phyloP scores from a whole-genome alignment of 2,797 vertebrate species.

The Mareca penelope region DNA sequence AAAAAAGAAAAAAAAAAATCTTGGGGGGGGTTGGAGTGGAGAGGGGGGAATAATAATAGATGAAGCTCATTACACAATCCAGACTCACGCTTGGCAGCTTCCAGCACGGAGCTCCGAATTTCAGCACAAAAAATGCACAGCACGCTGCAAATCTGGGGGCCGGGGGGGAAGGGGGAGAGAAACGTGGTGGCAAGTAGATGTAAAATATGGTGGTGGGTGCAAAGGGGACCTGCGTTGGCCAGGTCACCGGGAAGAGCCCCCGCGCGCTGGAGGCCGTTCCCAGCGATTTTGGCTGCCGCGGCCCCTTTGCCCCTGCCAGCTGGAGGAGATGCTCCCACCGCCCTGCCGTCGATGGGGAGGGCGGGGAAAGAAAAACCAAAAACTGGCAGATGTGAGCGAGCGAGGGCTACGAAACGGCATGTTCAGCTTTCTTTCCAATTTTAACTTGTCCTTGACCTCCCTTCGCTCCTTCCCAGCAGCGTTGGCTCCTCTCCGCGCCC shows the following conservation, averaged over 20 bases:
- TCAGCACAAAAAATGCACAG: slow-evolving; percentile 44
- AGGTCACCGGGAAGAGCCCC: background rate
- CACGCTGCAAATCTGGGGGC: background rate
- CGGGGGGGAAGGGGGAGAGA: background rate
- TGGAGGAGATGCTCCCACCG: background rate
- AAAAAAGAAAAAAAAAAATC: background rate
- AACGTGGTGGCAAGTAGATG: background rate
- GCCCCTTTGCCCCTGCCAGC: background rate
- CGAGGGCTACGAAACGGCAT: slow-evolving; percentile 44
- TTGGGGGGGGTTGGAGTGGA: no score
- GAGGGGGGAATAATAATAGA: background rate
- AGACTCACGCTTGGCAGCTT: slow-evolving; percentile 36
- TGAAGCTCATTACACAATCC: slow-evolving; percentile 16
- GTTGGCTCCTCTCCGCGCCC: background rate
- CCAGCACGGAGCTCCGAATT: background rate
- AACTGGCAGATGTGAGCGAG: slow-evolving; percentile 19
- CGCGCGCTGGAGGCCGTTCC: background rate
- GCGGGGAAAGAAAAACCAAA: background rate
- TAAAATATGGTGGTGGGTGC: background rate
- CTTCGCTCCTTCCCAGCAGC: slow-evolving; percentile 36
- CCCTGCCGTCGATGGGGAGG: background rate
- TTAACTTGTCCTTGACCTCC: slow-evolving; percentile 70
- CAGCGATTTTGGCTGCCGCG: background rate
- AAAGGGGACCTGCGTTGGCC: background rate
- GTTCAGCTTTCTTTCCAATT: slow-evolving; percentile 71